Base-by-base conservation (phyloP, 2,797 vertebrate species). In the Ara ararauna region DNA sequence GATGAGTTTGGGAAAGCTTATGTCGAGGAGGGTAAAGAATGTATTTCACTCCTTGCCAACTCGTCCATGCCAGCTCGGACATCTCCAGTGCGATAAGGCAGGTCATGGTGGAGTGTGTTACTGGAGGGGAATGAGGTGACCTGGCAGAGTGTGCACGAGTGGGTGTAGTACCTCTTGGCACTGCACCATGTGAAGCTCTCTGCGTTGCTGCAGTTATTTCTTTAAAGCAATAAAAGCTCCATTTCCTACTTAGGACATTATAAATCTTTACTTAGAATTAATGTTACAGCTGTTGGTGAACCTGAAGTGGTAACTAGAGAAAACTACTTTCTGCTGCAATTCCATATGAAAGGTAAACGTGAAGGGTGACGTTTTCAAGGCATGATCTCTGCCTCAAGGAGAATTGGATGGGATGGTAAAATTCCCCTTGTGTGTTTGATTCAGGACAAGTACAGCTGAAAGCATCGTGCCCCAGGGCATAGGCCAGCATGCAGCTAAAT, bases 91-190 rank as follows among this genome's bases (percentile, higher is more conserved):
- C 2, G 3, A 27, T 29, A 27, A 65, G 68, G 65, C 50, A 29
- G n/a, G 68, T 42, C 2, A 0, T n/a, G 71, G 10, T 75, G 22
- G 20, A 14, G 38, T 5, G 1, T 12, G 45, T 54, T n/a, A 6
- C 85, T 53, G 82, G 45, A 26, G 76, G 10, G 58, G 72, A 61
- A 20, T 0, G 11, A 91, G 67, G 53, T 67, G 40, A 54, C 12
- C 58, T 61, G 19, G 61, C 82, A 32, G 66, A 29, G 44, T 38
- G 71, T 22, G 30, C 38, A 12, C 1, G 7, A 30, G 20, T 10
- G 20, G 7, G 32, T 89, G 78, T 50, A 36, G 65, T 9, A 8
- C 32, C 42, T 40, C 1, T 1, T 62, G 79, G 34, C 67, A 66
- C 38, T 21, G 48, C 47, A 32, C 9, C 11, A 0, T 7, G 1